These are phyloP conservation scores for Perodicticus potto DNA, from an alignment of 2,797 vertebrate genomes.

Conservation along the genomic window DNA sequence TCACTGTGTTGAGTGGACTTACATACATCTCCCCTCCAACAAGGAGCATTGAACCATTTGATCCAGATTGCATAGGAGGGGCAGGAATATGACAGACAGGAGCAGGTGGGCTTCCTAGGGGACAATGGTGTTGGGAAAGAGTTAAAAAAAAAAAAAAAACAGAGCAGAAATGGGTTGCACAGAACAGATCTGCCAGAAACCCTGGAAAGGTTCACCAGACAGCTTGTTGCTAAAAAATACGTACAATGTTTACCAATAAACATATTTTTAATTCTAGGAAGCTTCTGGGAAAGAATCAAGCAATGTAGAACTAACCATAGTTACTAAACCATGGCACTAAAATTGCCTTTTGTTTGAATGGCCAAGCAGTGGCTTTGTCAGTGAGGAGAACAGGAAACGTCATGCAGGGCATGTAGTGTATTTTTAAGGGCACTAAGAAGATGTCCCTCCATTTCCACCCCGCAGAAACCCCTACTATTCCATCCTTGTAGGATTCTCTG, in stretches of 20 bases:
- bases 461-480: background rate
- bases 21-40: background rate
- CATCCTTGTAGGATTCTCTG: slow-evolving; percentile 20
- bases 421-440: slow-evolving; percentile 15
- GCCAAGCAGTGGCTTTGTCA: background rate
- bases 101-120: slow-evolving; percentile 1
- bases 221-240: slow-evolving; percentile 25
- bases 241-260: slow-evolving; percentile 31
- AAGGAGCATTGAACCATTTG: background rate
- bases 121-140: background rate
- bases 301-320: background rate
- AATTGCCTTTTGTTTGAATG: background rate
- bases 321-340: background rate
- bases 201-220: background rate
- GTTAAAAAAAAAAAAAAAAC: background rate
- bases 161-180: background rate
- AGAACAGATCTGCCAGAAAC: background rate
- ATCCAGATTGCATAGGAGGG: background rate
- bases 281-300: slow-evolving; percentile 16
- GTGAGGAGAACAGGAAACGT: background rate
- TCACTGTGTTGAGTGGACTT: background rate
- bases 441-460: background rate
- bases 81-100: background rate
- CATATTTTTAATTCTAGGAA: background rate
- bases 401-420: too few species aligned